Conservation (phyloP, 2,113 vertebrate species). For the Ochotona princeps region DNA sequence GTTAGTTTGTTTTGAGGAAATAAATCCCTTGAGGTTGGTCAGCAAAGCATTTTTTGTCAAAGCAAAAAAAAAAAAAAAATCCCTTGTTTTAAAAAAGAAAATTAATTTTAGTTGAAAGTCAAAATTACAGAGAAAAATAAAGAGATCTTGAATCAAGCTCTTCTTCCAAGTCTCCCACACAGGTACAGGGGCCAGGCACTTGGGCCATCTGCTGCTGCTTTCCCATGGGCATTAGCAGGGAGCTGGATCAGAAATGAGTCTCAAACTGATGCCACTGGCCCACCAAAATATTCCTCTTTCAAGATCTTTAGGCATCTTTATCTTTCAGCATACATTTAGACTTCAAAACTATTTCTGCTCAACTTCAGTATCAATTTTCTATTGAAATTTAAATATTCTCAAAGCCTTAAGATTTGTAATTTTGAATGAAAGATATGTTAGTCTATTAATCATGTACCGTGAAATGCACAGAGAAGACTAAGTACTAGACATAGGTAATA, state of each 20-base stretch:
- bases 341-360: conserved; percentile 49
- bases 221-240: too few relatives aligned
- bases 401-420: conserved; percentile 28
- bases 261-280: too few relatives aligned
- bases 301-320: conserved; percentile 38
- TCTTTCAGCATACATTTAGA: conserved; percentile 57
- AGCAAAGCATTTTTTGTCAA: conserved; percentile 53
- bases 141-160: too few relatives aligned
- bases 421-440: conserved; percentile 52
- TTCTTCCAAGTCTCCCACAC: too few relatives aligned
- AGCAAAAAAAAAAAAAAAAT: conserved; percentile 35
- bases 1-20: conserved; percentile 36
- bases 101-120: too few relatives aligned
- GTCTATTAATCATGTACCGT: conserved; percentile 17
- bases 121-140: too few relatives aligned
- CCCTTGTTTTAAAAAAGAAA: too few relatives aligned
- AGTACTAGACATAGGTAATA: background rate
- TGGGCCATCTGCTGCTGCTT: too few relatives aligned
- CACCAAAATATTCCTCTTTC: background rate
- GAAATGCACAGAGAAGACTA: background rate
- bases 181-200: too few relatives aligned
- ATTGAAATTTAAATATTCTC: conserved; percentile 57
- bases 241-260: too few relatives aligned
- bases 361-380: conserved; percentile 38
- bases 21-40: conserved; percentile 50